Conservation (phyloP, 2,113 vertebrate genomes). For the Oenanthe melanoleuca region DNA sequence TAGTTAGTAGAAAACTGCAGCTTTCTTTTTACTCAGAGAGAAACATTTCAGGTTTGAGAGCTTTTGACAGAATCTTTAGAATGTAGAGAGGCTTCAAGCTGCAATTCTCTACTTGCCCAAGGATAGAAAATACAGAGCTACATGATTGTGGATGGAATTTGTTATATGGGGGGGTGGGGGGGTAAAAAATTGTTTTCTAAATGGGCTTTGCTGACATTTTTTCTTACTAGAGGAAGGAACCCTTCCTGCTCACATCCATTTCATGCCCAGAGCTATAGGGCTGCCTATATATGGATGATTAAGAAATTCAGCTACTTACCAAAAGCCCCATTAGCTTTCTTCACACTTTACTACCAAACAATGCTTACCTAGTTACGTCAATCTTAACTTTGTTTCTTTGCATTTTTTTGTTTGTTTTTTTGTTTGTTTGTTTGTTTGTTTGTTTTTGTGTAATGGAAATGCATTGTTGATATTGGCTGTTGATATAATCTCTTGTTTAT, state of each 20-base stretch:
- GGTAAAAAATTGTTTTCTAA: not conserved
- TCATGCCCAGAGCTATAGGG: not conserved
- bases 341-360: not conserved
- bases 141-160: no score
- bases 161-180: rapidly evolving
- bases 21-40: not conserved
- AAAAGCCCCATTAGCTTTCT: not conserved
- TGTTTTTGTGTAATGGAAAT: not conserved
- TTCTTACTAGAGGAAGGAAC: not conserved
- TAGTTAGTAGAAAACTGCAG: not conserved
- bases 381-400: not conserved
- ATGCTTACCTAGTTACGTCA: not conserved
- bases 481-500: not conserved
- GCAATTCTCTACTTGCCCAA: not conserved
- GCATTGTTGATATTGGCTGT: not conserved
- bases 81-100: not conserved
- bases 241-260: not conserved
- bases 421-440: no score
- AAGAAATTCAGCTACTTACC: not conserved
- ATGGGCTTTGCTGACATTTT: not conserved
- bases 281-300: not conserved
- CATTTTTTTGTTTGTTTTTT: no score
- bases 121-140: not conserved
- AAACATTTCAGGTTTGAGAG: not conserved
- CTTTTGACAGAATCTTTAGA: not conserved